These are phyloP conservation scores for Eurystomus gularis DNA, from an alignment of 2,113 vertebrate species.

Conservation along the genomic window DNA sequence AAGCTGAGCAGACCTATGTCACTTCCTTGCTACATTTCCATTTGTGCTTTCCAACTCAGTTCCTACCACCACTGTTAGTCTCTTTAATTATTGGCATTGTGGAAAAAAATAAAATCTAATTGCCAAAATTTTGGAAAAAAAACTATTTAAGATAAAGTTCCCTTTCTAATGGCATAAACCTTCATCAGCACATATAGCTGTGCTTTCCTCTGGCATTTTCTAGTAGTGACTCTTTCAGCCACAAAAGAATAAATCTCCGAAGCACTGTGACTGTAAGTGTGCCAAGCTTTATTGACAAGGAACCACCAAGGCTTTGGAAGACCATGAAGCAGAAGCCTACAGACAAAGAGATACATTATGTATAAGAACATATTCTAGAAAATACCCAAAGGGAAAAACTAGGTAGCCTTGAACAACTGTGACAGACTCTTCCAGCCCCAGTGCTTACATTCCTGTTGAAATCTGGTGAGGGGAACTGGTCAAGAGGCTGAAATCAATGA, in stretches of 20 bases:
- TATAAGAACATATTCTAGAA: conserved; percentile 18
- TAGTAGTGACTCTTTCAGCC: not conserved
- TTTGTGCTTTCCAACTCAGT: not conserved
- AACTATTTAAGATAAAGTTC: not conserved
- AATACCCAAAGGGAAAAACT: not conserved
- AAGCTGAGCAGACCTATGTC: not conserved
- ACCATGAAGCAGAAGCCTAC: not conserved
- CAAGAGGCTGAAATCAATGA: not conserved
- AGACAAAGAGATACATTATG: not conserved
- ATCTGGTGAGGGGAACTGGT: not conserved
- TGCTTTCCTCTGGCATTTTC: conserved; percentile 15
- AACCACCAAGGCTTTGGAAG: not conserved
- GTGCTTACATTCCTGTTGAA: not conserved
- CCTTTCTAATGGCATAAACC: not conserved
- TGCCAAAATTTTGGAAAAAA: not conserved
- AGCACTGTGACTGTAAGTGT: not conserved
- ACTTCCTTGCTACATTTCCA: not conserved
- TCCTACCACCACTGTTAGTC: not conserved
- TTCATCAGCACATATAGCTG: not conserved
- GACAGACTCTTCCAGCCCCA: not conserved
- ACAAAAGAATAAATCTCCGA: conserved; percentile 8
- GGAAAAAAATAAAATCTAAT: not conserved
- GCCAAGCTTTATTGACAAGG: conserved; percentile 13
- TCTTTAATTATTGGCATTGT: not conserved
- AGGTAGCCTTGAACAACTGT: not conserved